Percentiles rank a stretch among this genome's conserved stretches.
These are phyloP conservation scores for Stegastes partitus DNA, from an alignment of 2,113 vertebrate genomes.

Conservation along the genomic window DNA sequence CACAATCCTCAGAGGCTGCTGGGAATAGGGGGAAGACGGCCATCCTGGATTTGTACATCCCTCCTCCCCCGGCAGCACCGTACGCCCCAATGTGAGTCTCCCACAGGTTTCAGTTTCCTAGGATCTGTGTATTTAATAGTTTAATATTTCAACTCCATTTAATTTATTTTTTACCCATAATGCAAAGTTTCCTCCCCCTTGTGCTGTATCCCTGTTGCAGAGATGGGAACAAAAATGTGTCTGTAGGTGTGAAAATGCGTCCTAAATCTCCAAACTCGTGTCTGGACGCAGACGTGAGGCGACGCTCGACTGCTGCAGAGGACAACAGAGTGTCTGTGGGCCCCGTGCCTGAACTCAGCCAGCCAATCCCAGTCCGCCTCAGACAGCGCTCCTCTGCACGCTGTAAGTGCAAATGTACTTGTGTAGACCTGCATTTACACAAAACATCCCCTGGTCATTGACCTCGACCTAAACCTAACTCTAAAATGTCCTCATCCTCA, in stretches of 20 bases:
- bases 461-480: too few relatives aligned
- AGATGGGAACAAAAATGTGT: slow-evolving; percentile 79
- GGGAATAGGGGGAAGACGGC: slow-evolving; percentile 89
- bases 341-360: slow-evolving; percentile 77
- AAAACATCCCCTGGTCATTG: too few relatives aligned
- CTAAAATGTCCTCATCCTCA: too few relatives aligned
- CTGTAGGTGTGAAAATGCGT: slow-evolving; percentile 76
- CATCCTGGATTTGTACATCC: slow-evolving; percentile 92
- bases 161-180: neutral
- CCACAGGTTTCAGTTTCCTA: too few relatives aligned
- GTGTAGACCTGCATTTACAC: too few relatives aligned
- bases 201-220: slow-evolving; percentile 70
- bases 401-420: slow-evolving; percentile 75
- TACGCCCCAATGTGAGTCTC: slow-evolving; percentile 87
- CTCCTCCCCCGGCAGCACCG: slow-evolving; percentile 90
- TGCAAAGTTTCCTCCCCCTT: neutral
- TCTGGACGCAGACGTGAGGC: slow-evolving; percentile 88
- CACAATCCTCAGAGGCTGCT: slow-evolving; percentile 81
- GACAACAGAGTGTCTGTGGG: slow-evolving; percentile 62
- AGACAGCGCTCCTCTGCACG: slow-evolving; percentile 87
- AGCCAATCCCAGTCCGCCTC: slow-evolving; percentile 84
- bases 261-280: slow-evolving; percentile 92
- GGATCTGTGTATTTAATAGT: neutral
- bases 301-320: slow-evolving; percentile 83
- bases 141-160: neutral